Evolutionary conservation across 2,113 vertebrate species (phyloP), one percentile per base, ranked within the genome.

Genomic region (Misgurnus mizolepis): DNA sequence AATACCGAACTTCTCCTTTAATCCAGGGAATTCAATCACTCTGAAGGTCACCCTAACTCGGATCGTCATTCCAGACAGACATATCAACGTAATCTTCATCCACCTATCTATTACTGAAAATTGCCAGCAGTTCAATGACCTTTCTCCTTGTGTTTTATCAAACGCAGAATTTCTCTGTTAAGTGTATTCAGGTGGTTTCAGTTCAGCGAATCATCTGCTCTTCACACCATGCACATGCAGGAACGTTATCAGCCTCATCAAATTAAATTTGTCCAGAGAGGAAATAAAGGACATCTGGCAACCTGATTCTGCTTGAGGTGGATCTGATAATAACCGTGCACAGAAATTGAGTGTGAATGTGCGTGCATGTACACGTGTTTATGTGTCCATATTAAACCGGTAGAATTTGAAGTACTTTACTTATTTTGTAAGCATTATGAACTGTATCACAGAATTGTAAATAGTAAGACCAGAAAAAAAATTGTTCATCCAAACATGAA

Each of bases 221-320:
- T 45, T 40, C 34, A 43, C 68, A 61, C 56, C 27, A n/a, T 81
- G 65, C 58, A 67, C 64, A 47, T 17, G 4, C 61, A 76, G 3
- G 11, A 22, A 75, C 65, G 61, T 50, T 76, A 82, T 72, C 66
- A 41, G 72, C 45, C 60, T 82, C 43, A 82, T 77, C 45, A 50
- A 77, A 81, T 81, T 76, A 62, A 61, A 64, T 34, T 69, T 68
- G 12, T 45, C 67, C 72, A 64, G 58, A 45, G 27, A 76, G 73
- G 73, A 76, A 76, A 82, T 77, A 43, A 67, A 67, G 27, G 49
- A 58, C 73, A 49, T 69, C 72, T 81, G 80, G 80, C 27, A 50
- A 76, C 73, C 80, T 77, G 65, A 58, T 43, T 77, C 3, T 74
- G 27, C 53, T 76, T 76, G 7, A 81, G 62, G 12, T 67, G 17